Base-by-base conservation (phyloP, 2,888 invertebrate genomes). In the Tachina grossa region DNA sequence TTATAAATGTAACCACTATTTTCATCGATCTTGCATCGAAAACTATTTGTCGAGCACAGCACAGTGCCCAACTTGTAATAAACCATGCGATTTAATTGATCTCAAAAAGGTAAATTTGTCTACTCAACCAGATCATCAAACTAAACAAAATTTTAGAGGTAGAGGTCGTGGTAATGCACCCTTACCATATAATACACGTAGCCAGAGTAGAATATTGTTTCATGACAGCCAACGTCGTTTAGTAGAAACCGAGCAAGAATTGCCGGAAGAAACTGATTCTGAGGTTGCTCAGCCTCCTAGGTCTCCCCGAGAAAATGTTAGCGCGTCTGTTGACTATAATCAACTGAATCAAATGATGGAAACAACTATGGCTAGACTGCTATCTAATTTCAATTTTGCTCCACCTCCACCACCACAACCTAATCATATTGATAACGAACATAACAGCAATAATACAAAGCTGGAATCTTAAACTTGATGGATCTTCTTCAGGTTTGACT, bases 21-120 rank as follows among this genome's bases (percentile, higher is more conserved):
- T 65, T 13, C 65, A 65, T 43, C 53, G 68, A 43, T 69, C 68
- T 2, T 69, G 68, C 13, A 69, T 69, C 41, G 69, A 69, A 3
- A 69, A 69, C 19, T 69, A 39, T 43, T 55, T 69, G 45, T 11
- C 69, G 9, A 55, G 45, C 5, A 14, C 53, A 2, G 55, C 53
- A 14, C 43, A 45, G n/a, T 69, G 69, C 39, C 69, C 69, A 11
- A 69, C 19, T 19, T 69, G 69, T 22, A 53, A 11, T 14, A 16
- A 10, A 3, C 14, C 55, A 9, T 69, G 69, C 13, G 19, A 55
- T 13, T n/a, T 69, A 10, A 1, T 22, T 9, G 69, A 69, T 22
- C 22, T 69, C 8, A 69, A 61, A 43, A 41, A 51, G n/a, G 1
- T 59, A 49, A 66, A n/a, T 31, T 31, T 31, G 31, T 31, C 31